Percentiles rank a stretch among this genome's conserved stretches.
Conservation (phyloP, 1,140 invertebrate species). For the Hermatobates lingyangjiaoensis region DNA sequence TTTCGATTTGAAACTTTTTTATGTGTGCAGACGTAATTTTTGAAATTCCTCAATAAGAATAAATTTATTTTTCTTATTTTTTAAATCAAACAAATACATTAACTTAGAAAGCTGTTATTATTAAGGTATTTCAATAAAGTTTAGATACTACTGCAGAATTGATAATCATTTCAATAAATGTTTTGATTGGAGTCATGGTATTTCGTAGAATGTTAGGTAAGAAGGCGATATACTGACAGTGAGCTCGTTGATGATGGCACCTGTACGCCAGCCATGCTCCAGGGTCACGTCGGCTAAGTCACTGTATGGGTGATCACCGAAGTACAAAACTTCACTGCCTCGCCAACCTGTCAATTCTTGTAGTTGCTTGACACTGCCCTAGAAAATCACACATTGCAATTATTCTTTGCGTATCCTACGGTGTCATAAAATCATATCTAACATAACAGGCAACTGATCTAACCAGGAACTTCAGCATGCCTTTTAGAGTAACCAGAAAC, state of each 20-base stretch:
- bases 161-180: background rate
- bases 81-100: background rate
- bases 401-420: too few species aligned
- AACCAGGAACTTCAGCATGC: too few species aligned
- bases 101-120: too few species aligned
- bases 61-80: too few species aligned
- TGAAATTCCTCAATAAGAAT: too few species aligned
- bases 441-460: too few species aligned
- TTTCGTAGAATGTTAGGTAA: too few species aligned
- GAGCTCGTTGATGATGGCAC: conserved; percentile 91
- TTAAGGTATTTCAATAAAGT: background rate
- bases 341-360: conserved; percentile 83
- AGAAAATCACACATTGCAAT: too few species aligned
- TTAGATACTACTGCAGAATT: background rate
- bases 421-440: too few species aligned
- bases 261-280: conserved; percentile 91
- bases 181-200: background rate
- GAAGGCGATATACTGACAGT: conserved; percentile 46
- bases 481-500: too few species aligned
- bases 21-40: too few species aligned
- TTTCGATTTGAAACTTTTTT: too few species aligned
- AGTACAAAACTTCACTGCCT: conserved; percentile 82
- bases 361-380: conserved; percentile 83
- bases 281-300: conserved; percentile 91
- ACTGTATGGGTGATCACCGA: conserved; percentile 94